phyloP scores from a whole-genome alignment of 2,888 invertebrate species.

The Conops quadrifasciatus region DNA sequence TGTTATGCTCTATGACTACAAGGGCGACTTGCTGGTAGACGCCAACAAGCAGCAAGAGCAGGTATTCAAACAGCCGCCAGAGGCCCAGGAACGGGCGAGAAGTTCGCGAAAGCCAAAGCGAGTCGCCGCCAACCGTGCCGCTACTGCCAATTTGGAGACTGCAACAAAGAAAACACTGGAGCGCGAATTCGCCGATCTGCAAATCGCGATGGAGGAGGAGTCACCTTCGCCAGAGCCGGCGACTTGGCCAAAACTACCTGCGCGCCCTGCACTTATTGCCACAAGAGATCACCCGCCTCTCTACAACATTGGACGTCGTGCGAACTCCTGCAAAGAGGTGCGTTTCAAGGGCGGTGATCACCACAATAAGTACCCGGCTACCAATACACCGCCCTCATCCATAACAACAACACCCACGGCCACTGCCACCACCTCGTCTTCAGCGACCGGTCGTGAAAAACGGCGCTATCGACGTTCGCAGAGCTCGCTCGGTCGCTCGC shows the following conservation, averaged over 20 bases:
- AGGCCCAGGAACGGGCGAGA: not conserved
- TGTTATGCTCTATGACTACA: constrained; percentile 68
- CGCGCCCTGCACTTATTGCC: constrained; percentile 36
- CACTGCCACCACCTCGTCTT: constrained; percentile 48
- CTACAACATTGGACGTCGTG: constrained; percentile 50
- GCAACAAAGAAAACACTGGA: constrained; percentile 49
- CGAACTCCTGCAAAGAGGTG: constrained; percentile 56
- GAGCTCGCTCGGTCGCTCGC: constrained; percentile 48
- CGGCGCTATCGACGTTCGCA: constrained; percentile 60
- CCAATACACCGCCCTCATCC: not conserved
- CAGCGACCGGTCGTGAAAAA: constrained; percentile 56
- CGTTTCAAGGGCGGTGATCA: constrained; percentile 53
- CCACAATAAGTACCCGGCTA: constrained; percentile 7
- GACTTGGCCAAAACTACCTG: constrained; percentile 24
- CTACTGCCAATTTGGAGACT: constrained; percentile 48
- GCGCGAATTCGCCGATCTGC: constrained; percentile 51
- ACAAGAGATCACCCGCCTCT: constrained; percentile 50
- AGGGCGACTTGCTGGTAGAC: constrained; percentile 66
- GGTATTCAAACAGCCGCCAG: constrained; percentile 46
- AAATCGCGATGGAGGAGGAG: constrained; percentile 54
- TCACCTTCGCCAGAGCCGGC: constrained; percentile 43
- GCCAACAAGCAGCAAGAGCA: constrained; percentile 56
- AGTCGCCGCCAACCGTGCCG: constrained; percentile 37
- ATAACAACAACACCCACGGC: constrained; percentile 36
- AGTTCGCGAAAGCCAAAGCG: constrained; percentile 27